phyloP scores from a whole-genome alignment of 2,113 vertebrate species.

The Pelobates fuscus region DNA sequence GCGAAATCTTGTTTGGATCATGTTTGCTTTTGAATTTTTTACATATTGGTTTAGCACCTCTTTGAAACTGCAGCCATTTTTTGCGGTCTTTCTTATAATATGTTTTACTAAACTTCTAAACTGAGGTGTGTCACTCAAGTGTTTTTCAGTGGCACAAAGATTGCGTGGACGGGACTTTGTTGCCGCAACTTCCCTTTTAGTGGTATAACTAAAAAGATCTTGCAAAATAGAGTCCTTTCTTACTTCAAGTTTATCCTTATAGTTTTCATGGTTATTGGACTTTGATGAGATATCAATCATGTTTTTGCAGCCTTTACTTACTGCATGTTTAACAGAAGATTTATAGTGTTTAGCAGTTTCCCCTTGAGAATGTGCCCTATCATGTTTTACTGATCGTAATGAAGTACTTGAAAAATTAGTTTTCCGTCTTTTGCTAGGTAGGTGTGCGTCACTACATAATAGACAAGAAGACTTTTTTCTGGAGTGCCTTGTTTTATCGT shows the following conservation, averaged over 20 bases:
- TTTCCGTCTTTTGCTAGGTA: not conserved
- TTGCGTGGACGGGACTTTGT: constrained; percentile 69
- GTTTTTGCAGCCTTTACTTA: constrained; percentile 1
- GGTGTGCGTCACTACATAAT: not conserved
- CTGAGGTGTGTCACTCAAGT: constrained; percentile 72
- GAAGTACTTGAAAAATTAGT: not conserved
- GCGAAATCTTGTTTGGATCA: constrained; percentile 84
- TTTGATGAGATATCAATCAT: constrained; percentile 16
- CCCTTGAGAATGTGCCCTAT: not conserved
- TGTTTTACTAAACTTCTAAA: constrained; percentile 88
- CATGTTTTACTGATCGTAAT: not conserved
- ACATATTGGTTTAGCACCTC: constrained; percentile 83
- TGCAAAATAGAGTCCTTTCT: constrained; percentile 75
- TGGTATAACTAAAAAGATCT: constrained; percentile 86
- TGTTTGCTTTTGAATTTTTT: constrained; percentile 76
- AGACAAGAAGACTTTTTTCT: not conserved
- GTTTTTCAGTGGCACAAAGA: constrained; percentile 66
- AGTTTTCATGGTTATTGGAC: constrained; percentile 52
- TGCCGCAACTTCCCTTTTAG: constrained; percentile 80
- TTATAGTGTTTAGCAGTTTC: no score
- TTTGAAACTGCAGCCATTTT: constrained; percentile 86
- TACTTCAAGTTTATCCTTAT: constrained; percentile 33
- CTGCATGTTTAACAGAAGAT: no score
- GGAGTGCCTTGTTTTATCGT: constrained; percentile 10
- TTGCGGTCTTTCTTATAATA: constrained; percentile 78